These are phyloP conservation scores for Psilanteris sp. DNA, from an alignment of 1,140 invertebrate species.

Conservation along the genomic window DNA sequence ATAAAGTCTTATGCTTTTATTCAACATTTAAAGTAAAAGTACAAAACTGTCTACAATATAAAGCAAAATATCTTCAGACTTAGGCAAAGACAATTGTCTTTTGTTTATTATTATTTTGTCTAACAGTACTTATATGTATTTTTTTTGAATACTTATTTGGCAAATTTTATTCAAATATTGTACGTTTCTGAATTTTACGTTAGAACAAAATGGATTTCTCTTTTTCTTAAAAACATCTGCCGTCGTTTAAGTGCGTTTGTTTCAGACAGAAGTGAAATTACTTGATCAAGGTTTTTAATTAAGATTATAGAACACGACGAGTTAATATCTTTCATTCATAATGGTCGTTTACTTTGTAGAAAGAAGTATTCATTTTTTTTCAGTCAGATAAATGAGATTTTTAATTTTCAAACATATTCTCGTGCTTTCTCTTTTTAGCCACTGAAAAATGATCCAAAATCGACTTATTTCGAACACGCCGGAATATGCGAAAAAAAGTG, in stretches of 20 bases:
- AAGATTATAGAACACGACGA: constrained; percentile 3
- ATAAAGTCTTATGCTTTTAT: no score
- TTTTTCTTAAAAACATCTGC: constrained; percentile 50
- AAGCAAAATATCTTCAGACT: no score
- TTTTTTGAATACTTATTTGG: no score
- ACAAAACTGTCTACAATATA: no score
- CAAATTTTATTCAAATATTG: constrained; percentile 62
- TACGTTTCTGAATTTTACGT: constrained; percentile 30
- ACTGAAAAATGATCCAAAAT: constrained; percentile 23
- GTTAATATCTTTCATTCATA: background rate
- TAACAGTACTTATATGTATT: no score
- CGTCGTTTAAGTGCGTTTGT: constrained; percentile 5
- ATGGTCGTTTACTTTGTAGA: background rate
- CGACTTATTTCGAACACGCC: constrained; percentile 12
- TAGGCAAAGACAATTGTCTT: no score
- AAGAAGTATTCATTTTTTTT: background rate
- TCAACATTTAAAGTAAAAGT: no score
- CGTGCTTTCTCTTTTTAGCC: constrained; percentile 18
- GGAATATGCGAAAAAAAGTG: constrained; percentile 6
- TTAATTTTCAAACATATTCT: background rate
- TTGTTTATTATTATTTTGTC: no score
- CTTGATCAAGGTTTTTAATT: constrained; percentile 24
- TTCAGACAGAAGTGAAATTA: constrained; percentile 36
- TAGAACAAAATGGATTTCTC: constrained; percentile 23
- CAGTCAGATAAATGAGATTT: background rate